Evolutionary conservation across 2,113 vertebrate genomes (phyloP), one percentile per base, ranked within the genome.

Genomic region (Erinaceus europaeus): DNA sequence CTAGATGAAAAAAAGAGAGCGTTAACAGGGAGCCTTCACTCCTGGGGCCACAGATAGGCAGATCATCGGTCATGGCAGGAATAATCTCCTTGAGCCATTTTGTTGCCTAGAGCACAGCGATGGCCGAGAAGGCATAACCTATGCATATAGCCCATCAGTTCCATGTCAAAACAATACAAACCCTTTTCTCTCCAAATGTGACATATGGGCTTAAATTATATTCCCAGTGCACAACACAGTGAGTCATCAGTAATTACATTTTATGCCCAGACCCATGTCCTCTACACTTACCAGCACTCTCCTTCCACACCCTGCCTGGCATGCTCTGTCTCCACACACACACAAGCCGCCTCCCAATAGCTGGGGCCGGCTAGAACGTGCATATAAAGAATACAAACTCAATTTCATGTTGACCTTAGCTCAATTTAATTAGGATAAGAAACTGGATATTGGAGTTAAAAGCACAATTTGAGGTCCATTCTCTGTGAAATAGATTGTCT

Each of bases 371-470:
- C 59, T 62, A 50, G 79, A 88, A 88, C 52, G 55, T 76, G 62
- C 40, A 17, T 40, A 46, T 25, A 55, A 84, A 59, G 57, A 80
- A 92, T 48, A 52, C 25, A 69, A 92, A 92, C 84, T 93, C 69
- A 61, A 75, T 84, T 92, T 90, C 69, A 42, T 44, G 71, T 72
- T 89, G 90, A 91, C 89, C 68, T 85, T 91, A 84, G 59, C 68
- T 86, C 82, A 78, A 78, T 86, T 90, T 91, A 95, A 95, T 92
- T 92, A 91, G 62, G 74, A 76, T 72, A 83, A 92, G 72, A 92
- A 91, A 91, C 79, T 61, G 61, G 77, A 89, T 55, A 68, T 21
- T 68, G 38, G 62, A 94, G 62, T 89, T 91, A 86, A 94, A 92
- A 94, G 80, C 74, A 91, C 71, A 95, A 82, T 38, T 87, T 59